These are phyloP conservation scores for Enteromius argenteus DNA, from an alignment of 2,797 vertebrate species.

Conservation along the genomic window DNA sequence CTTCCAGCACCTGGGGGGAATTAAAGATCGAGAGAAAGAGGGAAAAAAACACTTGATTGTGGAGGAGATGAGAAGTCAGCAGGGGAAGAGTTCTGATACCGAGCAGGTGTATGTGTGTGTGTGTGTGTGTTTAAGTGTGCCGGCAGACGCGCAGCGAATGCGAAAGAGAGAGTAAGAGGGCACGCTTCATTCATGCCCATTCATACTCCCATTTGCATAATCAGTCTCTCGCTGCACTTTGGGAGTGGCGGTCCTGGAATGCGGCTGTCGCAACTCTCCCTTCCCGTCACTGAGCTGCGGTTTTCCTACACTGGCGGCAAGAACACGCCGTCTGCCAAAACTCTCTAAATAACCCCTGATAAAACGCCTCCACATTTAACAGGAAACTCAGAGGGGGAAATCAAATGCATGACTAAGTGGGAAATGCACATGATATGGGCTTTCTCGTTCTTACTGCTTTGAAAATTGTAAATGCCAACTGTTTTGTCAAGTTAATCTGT, in stretches of 20 bases:
- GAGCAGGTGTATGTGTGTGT: constrained; percentile 41
- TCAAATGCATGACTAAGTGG: constrained; percentile 42
- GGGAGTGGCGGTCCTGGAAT: constrained; percentile 63
- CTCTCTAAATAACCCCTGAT: constrained; percentile 49
- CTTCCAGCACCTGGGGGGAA: constrained; percentile 50
- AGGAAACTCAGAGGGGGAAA: constrained; percentile 41
- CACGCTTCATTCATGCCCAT: constrained; percentile 69
- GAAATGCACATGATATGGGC: constrained; percentile 35
- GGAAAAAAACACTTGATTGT: constrained; percentile 70
- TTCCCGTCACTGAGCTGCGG: constrained; percentile 45
- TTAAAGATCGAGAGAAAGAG: constrained; percentile 62
- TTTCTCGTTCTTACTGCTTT: neutral
- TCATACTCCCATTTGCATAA: constrained; percentile 58
- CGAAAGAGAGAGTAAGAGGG: constrained; percentile 47
- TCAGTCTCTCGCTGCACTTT: constrained; percentile 49
- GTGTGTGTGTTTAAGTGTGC: constrained; percentile 27
- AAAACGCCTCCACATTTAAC: constrained; percentile 35
- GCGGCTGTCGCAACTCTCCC: constrained; percentile 51
- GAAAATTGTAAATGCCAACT: constrained; percentile 12
- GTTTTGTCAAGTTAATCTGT: neutral
- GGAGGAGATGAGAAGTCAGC: constrained; percentile 50
- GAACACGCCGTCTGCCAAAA: constrained; percentile 32
- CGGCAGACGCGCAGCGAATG: neutral
- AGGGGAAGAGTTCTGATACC: constrained; percentile 14
- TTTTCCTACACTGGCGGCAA: constrained; percentile 50